These are phyloP conservation scores for Eudasyphora cyanicolor DNA, from an alignment of 2,888 invertebrate genomes.

Conservation along the genomic window DNA sequence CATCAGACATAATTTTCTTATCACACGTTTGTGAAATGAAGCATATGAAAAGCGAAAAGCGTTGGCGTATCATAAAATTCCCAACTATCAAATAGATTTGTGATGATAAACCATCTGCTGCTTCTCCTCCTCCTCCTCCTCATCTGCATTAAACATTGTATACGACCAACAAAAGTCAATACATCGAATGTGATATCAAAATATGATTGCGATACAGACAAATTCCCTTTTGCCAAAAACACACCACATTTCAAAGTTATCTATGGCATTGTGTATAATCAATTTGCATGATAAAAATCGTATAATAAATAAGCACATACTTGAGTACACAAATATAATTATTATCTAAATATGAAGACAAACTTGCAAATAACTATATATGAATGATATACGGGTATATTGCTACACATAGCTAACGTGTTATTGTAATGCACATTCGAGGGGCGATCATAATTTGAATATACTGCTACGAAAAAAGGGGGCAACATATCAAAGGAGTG, in stretches of 20 bases:
- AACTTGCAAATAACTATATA: too few relatives aligned
- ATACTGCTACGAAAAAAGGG: too few relatives aligned
- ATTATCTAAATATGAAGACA: too few relatives aligned
- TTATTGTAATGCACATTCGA: too few relatives aligned
- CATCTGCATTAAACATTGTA: neutral
- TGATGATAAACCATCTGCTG: neutral
- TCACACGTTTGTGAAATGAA: neutral
- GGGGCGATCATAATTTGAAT: too few relatives aligned
- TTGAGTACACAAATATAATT: too few relatives aligned
- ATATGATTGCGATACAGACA: neutral
- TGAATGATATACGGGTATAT: too few relatives aligned
- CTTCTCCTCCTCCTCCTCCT: neutral
- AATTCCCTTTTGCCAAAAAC: neutral
- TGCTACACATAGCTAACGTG: too few relatives aligned
- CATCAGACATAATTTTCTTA: neutral
- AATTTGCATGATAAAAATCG: constrained; percentile 4
- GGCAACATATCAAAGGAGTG: too few relatives aligned
- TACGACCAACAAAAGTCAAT: too few relatives aligned
- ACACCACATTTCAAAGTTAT: neutral
- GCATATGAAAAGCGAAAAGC: constrained; percentile 6
- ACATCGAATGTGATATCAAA: neutral
- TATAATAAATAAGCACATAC: neutral
- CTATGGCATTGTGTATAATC: neutral
- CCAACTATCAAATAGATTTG: neutral
- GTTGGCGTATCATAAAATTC: neutral